These are phyloP conservation scores for Solen grandis DNA, from an alignment of 1,140 invertebrate genomes.

Conservation along the genomic window DNA sequence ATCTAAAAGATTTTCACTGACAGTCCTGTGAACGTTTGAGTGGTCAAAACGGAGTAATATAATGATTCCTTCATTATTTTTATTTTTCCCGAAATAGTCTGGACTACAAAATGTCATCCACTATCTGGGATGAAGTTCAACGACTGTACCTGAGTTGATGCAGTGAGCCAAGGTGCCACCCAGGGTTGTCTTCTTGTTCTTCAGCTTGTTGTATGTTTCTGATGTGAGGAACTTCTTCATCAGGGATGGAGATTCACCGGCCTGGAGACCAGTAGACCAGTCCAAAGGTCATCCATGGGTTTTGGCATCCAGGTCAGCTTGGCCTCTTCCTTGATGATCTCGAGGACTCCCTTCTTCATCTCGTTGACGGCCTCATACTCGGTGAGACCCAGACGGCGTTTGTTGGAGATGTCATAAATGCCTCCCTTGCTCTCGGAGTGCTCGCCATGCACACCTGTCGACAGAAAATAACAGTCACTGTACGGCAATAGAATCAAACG, in stretches of 20 bases:
- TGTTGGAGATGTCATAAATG: slow-evolving; percentile 83
- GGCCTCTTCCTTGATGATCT: slow-evolving; percentile 49
- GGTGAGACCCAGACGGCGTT: slow-evolving; percentile 76
- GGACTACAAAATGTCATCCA: no score
- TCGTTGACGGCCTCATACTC: slow-evolving; percentile 76
- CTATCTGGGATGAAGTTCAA: no score
- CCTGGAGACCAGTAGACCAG: slow-evolving; percentile 38
- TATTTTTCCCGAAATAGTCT: no score
- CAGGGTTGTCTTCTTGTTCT: slow-evolving; percentile 69
- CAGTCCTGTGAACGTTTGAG: no score
- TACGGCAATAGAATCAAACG: background rate
- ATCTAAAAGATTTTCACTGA: no score
- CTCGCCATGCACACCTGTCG: slow-evolving; percentile 91
- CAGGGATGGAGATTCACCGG: slow-evolving; percentile 65
- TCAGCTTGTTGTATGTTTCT: slow-evolving; percentile 68
- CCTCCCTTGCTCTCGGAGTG: slow-evolving; percentile 87
- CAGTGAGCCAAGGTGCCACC: slow-evolving; percentile 72
- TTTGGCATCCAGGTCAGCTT: slow-evolving; percentile 15
- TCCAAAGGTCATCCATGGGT: slow-evolving; percentile 53
- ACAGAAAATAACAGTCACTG: background rate
- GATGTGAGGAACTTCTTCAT: slow-evolving; percentile 71
- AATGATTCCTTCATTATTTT: no score
- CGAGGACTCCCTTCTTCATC: slow-evolving; percentile 63
- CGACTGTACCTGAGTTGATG: slow-evolving; percentile 73
- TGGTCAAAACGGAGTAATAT: no score